Evolutionary conservation across 2,113 vertebrate species (phyloP), one percentile per base, ranked within the genome.

Genomic region (Vulpes vulpes): DNA sequence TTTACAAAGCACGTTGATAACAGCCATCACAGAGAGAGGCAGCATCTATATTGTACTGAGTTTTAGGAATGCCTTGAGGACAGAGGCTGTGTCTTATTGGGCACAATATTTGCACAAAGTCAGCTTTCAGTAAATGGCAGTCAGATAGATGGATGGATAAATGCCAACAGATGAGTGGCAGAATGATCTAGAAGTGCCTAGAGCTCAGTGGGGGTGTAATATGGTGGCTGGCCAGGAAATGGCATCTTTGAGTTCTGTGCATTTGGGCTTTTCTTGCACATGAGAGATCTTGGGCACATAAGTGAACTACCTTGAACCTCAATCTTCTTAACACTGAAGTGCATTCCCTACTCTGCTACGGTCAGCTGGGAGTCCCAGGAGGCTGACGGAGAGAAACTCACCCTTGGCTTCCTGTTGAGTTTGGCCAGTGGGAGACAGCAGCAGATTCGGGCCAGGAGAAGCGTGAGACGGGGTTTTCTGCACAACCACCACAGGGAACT

Each of bases 391-490:
- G 5, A 59, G 5, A 27, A 76, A 38, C 38, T 30, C 30, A 8
- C 27, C 4, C 49, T 20, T n/a, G 38, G 43, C 53, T 89, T 53
- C 43, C 60, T 32, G 17, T 38, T 23, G 32, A 71, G 32, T 49
- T 67, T 91, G 35, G 64, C 32, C 53, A 57, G 4, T 19, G 81
- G 5, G 20, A 69, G 20, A 43, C 3, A 10, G 43, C 55, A 59
- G 27, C n/a, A 74, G 69, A 16, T 1, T 17, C 15, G 1, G 19
- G 35, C 2, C 19, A 65, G 30, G n/a, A 51, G 20, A 10, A 67
- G 1, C 1, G 0, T 12, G 17, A 71, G 6, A 15, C 1, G 38
- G 11, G 6, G 27, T 23, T 11, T 59, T 90, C 27, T 7, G 30
- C 12, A 17, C 3, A 22, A 51, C 19, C 11, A 20, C 30, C 4